Evolutionary conservation across 2,888 invertebrate genomes (phyloP).

Genomic region (Taphrorychus bicolor): DNA sequence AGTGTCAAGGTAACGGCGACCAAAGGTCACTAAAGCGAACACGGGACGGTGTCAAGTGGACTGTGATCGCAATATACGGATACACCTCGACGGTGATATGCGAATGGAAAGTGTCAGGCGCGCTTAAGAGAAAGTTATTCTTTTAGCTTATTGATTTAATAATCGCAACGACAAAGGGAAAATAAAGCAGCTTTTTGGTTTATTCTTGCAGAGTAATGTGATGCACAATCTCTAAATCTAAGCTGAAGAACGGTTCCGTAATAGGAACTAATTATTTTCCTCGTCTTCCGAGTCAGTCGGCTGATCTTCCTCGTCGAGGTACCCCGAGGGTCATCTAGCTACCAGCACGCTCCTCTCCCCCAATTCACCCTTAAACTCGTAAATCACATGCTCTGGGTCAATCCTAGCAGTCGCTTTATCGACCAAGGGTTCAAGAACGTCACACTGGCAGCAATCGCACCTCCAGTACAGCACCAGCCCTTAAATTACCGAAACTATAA

Average conservation of each 20-base stretch:
- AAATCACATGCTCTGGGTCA: slow-evolving; percentile 45
- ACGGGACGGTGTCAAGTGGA: neutral
- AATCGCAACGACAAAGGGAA: neutral
- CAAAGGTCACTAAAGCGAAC: neutral
- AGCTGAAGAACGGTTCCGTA: too few relatives aligned
- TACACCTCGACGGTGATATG: too few relatives aligned
- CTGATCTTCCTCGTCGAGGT: slow-evolving; percentile 48
- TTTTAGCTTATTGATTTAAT: neutral
- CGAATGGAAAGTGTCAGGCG: neutral
- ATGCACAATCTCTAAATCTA: neutral
- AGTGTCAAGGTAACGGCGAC: neutral
- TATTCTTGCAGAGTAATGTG: neutral
- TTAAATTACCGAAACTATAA: slow-evolving; percentile 30
- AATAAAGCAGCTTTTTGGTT: neutral
- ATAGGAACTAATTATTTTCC: neutral
- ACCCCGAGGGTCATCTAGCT: slow-evolving; percentile 63
- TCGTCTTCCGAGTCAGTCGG: slow-evolving; percentile 35
- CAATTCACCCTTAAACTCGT: slow-evolving; percentile 59
- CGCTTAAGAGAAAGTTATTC: neutral
- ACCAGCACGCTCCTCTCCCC: slow-evolving; percentile 65
- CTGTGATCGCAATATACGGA: too few relatives aligned
- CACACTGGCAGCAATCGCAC: slow-evolving; percentile 58
- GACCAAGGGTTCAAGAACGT: slow-evolving; percentile 46
- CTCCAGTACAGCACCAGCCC: slow-evolving; percentile 57
- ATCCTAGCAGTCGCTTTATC: slow-evolving; percentile 38